Evolutionary conservation across 2,113 vertebrate species (phyloP).

Genomic region (Marmota flaviventris): DNA sequence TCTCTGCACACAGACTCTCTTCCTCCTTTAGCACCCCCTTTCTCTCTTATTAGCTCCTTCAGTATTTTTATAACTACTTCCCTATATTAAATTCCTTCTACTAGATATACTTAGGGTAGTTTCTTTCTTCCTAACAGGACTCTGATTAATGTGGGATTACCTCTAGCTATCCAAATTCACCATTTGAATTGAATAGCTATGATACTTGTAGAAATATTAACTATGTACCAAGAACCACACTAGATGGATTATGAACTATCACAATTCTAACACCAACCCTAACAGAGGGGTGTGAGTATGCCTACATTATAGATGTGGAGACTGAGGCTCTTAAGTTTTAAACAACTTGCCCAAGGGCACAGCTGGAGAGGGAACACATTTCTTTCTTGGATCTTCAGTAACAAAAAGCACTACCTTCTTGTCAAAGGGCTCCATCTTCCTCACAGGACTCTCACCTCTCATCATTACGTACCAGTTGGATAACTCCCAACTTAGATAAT

Average conservation of each 20-base stretch:
- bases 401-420: background rate
- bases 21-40: background rate
- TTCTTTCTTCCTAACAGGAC: background rate
- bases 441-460: background rate
- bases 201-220: background rate
- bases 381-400: background rate
- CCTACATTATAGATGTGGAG: background rate
- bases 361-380: background rate
- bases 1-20: background rate
- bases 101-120: background rate
- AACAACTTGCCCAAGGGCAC: background rate
- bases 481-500: background rate
- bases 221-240: background rate
- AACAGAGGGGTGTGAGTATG: background rate
- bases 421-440: background rate
- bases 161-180: background rate
- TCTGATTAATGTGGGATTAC: background rate
- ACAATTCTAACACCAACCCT: background rate
- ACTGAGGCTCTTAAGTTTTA: background rate
- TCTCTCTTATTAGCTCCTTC: background rate
- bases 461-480: background rate
- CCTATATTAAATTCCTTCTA: background rate
- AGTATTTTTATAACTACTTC: background rate
- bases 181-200: background rate
- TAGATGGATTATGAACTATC: background rate